Conservation (phyloP, 2,888 invertebrate genomes). For the Bembecia ichneumoniformis region DNA sequence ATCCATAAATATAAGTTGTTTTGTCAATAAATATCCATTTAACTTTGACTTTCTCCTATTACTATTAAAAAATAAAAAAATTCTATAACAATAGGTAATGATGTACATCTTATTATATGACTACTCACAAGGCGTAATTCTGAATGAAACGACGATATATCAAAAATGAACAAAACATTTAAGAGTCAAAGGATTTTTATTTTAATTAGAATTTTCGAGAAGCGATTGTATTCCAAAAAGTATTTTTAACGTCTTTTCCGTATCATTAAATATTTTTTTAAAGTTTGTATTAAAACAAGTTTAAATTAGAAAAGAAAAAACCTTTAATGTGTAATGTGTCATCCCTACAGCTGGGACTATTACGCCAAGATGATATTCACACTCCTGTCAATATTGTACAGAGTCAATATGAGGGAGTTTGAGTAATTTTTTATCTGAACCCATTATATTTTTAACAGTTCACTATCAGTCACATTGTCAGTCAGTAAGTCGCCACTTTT, state of each 20-base stretch:
- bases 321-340: background rate
- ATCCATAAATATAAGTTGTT: too few relatives aligned
- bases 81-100: too few relatives aligned
- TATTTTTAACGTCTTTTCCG: background rate
- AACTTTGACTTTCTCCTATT: too few relatives aligned
- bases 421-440: conserved; percentile 65
- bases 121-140: too few relatives aligned
- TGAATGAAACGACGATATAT: too few relatives aligned
- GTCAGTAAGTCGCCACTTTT: conserved; percentile 2
- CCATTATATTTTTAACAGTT: conserved; percentile 37
- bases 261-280: background rate
- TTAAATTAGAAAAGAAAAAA: background rate
- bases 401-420: conserved; percentile 56
- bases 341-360: background rate
- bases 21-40: too few relatives aligned
- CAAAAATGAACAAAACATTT: too few relatives aligned
- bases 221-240: background rate
- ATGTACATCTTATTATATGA: too few relatives aligned
- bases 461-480: conserved; percentile 21
- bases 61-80: too few relatives aligned
- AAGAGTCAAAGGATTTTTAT: too few relatives aligned
- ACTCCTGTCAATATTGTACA: conserved; percentile 46
- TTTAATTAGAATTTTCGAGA: too few relatives aligned
- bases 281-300: too few relatives aligned
- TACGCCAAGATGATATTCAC: conserved; percentile 6